phyloP scores from a whole-genome alignment of 2,888 invertebrate genomes.

The Isotomurus palustris region DNA sequence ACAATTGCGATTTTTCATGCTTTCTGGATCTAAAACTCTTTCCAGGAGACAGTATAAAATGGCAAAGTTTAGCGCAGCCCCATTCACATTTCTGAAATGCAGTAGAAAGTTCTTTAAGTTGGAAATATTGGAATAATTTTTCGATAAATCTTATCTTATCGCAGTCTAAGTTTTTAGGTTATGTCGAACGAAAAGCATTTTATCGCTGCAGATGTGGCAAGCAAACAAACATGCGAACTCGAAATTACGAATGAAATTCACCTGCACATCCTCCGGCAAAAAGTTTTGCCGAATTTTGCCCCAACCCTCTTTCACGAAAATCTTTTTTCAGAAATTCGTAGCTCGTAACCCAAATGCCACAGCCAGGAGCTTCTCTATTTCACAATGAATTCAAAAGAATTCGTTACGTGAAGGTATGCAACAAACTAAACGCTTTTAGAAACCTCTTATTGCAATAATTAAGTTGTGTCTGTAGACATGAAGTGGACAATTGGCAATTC shows the following conservation, averaged over 20 bases:
- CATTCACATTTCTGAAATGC: slow-evolving; percentile 1
- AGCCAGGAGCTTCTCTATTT: slow-evolving; percentile 54
- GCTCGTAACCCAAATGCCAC: slow-evolving; percentile 59
- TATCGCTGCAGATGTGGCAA: background rate
- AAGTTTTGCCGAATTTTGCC: slow-evolving; percentile 7
- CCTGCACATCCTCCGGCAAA: slow-evolving; percentile 56
- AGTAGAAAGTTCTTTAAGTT: background rate
- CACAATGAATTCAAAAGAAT: background rate
- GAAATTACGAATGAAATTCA: slow-evolving; percentile 15
- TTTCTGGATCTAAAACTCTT: background rate
- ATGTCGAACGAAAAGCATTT: background rate
- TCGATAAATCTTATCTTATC: too few relatives aligned
- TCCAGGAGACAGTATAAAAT: background rate
- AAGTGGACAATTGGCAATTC: too few relatives aligned
- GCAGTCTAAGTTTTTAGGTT: too few relatives aligned
- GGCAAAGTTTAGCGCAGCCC: slow-evolving; percentile 4
- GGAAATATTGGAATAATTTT: too few relatives aligned
- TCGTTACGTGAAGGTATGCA: background rate
- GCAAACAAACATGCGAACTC: background rate
- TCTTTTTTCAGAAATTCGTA: slow-evolving; percentile 53
- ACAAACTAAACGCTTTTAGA: too few relatives aligned
- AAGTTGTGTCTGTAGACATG: too few relatives aligned
- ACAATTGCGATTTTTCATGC: background rate
- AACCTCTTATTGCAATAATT: too few relatives aligned
- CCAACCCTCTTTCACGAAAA: background rate